Evolutionary conservation across 1,140 invertebrate species (phyloP).

Genomic region (Leptonema lineaticorne): DNA sequence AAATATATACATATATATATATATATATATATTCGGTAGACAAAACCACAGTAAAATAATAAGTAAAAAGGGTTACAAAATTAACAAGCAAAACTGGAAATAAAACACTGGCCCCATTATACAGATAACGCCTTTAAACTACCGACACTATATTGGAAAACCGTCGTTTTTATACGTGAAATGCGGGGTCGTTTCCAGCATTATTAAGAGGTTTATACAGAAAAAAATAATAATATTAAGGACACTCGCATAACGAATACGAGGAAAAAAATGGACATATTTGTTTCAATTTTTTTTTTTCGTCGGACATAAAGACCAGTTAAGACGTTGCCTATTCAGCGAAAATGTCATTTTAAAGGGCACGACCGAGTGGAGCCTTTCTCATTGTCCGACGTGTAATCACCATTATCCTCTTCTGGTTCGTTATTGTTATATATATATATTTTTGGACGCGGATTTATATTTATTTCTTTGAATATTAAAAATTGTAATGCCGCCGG

Average conservation of each 20-base stretch:
- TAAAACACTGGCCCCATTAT: constrained; percentile 9
- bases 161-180: too few species aligned
- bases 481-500: neutral
- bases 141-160: too few species aligned
- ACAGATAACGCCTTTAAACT: too few species aligned
- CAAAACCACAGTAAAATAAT: neutral
- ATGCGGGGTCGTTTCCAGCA: too few species aligned
- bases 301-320: neutral
- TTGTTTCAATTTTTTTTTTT: neutral
- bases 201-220: too few species aligned
- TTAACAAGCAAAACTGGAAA: constrained; percentile 18
- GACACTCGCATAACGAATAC: neutral
- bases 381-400: constrained; percentile 10
- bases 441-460: too few species aligned
- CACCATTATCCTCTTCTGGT: neutral
- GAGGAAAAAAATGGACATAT: neutral
- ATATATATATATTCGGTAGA: constrained; percentile 17
- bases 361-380: neutral
- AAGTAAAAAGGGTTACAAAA: neutral
- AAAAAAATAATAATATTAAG: too few species aligned
- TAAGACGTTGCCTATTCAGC: neutral
- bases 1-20: too few species aligned
- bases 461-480: too few species aligned
- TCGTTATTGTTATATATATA: too few species aligned
- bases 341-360: constrained; percentile 9